Evolutionary conservation across 2,797 vertebrate species (phyloP), one percentile per base, ranked within the genome.

Genomic region (Austrolebias charrua): DNA sequence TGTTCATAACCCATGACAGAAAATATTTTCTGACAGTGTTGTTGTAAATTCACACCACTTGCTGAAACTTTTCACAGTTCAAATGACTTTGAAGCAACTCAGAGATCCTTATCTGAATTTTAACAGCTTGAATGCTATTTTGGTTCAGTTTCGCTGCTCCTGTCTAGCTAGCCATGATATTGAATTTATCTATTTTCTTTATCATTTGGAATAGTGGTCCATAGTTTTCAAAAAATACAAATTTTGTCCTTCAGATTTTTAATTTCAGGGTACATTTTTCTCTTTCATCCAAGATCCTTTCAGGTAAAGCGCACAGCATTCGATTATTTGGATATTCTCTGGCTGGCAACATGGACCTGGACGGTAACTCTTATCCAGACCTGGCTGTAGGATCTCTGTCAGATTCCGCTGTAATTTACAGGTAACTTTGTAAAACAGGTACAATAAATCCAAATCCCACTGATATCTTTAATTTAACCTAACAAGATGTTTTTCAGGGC

Each of bases 291-390:
- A 82, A 99, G 98, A 83, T 96, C 84, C 94, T 99, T 9, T 91
- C 95, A 80, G 95, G 95, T 18, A 91, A 85, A 71, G 76, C 91
- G 35, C 86, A 92, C 77, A 88, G 86, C 43, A 86, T 93, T 14
- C 80, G 4, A 14, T 93, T 92, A 45, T 99, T 99, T 86, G 98
- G 98, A 58, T 98, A 98, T 81, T 99, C 97, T 60, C 85, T 99
- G 86, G 94, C 96, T 63, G 98, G 96, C 75, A 95, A 96, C 82
- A 95, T 98, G 96, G 98, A 99, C 84, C 84, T 99, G 81, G 98
- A 99, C 76, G 80, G 82, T 60, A 99, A 99, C 88, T 92, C 90
- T n/a, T 98, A 99, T 73, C 97, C 97, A 33, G 98, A 99, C 55
- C 73, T 99, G 76, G 96, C 95, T 51, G 92, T 98, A 28, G 98